Percentiles rank a stretch among this genome's conserved stretches.
Conservation (phyloP, 2,888 invertebrate genomes). For the Gastracanthus pulcherrimus region DNA sequence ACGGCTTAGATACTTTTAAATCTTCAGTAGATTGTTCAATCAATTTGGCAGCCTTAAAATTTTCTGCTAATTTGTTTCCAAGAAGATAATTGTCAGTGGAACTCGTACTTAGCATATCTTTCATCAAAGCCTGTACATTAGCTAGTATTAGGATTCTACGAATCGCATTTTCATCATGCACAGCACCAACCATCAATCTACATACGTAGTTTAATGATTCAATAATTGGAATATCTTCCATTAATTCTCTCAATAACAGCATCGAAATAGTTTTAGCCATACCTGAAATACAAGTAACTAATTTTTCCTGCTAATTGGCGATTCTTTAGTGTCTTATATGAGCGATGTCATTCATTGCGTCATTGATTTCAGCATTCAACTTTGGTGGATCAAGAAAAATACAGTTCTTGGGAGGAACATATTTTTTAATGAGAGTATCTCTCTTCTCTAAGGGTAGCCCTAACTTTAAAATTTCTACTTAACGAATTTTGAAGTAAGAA, state of each 20-base stretch:
- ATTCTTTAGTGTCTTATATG: not conserved
- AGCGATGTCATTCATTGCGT: not conserved
- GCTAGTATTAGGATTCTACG: constrained; percentile 6
- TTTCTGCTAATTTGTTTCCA: not conserved
- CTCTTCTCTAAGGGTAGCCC: not conserved
- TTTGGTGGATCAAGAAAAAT: not conserved
- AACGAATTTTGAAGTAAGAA: too few relatives aligned
- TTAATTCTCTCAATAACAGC: not conserved
- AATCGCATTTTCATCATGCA: constrained; percentile 8
- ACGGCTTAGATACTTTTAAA: not conserved
- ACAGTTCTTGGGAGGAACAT: not conserved
- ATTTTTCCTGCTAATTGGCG: not conserved
- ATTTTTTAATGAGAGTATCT: not conserved
- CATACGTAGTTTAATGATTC: not conserved
- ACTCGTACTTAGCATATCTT: not conserved
- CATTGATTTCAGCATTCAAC: not conserved
- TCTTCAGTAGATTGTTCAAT: not conserved
- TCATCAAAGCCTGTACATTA: not conserved
- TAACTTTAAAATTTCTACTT: not conserved
- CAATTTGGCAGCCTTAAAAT: not conserved
- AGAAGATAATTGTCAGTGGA: not conserved
- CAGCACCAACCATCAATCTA: not conserved
- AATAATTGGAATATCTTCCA: not conserved
- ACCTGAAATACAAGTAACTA: not conserved
- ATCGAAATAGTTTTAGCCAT: not conserved